A percentile compares a stretch with the other conserved stretches of the same genome.
These are phyloP conservation scores for Desmophyllum pertusum DNA, from an alignment of 92 coral and sea anemone species.

Conservation along the genomic window DNA sequence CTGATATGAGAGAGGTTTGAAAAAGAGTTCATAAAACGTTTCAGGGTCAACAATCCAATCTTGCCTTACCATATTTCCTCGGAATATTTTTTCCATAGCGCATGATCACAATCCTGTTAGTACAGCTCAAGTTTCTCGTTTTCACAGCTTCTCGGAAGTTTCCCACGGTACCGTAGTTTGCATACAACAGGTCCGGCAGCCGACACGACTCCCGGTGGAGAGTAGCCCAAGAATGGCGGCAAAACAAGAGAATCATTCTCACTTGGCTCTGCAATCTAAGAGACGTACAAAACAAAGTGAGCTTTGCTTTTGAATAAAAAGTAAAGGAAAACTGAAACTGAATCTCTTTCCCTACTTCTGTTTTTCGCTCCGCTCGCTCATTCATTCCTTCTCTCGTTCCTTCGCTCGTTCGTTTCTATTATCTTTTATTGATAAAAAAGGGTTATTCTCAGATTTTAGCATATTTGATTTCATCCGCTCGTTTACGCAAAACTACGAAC, in stretches of 20 bases:
- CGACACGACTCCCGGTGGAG: slow-evolving; percentile 77
- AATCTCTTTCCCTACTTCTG: not conserved
- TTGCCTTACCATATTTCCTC: slow-evolving; percentile 90
- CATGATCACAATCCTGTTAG: slow-evolving; percentile 81
- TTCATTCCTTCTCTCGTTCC: not conserved
- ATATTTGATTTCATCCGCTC: no score
- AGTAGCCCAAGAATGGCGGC: slow-evolving; percentile 81
- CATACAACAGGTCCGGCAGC: slow-evolving; percentile 78
- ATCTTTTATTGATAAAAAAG: no score
- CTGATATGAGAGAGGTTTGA: not conserved
- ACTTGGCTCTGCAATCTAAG: slow-evolving; percentile 78
- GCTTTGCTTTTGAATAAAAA: not conserved
- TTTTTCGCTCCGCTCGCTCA: not conserved
- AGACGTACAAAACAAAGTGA: not conserved
- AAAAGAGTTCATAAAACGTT: not conserved
- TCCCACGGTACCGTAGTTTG: slow-evolving; percentile 76
- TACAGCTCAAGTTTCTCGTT: slow-evolving; percentile 57
- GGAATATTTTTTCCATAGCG: slow-evolving; percentile 78
- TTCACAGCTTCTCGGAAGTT: slow-evolving; percentile 67
- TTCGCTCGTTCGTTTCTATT: not conserved
- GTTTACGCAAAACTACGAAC: no score
- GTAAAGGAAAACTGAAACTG: no score
- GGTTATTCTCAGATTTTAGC: no score
- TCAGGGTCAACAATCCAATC: not conserved
- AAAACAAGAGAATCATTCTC: slow-evolving; percentile 76